phyloP scores from a whole-genome alignment of 92 coral and sea anemone genomes.

The Umimayanthus kanabou region DNA sequence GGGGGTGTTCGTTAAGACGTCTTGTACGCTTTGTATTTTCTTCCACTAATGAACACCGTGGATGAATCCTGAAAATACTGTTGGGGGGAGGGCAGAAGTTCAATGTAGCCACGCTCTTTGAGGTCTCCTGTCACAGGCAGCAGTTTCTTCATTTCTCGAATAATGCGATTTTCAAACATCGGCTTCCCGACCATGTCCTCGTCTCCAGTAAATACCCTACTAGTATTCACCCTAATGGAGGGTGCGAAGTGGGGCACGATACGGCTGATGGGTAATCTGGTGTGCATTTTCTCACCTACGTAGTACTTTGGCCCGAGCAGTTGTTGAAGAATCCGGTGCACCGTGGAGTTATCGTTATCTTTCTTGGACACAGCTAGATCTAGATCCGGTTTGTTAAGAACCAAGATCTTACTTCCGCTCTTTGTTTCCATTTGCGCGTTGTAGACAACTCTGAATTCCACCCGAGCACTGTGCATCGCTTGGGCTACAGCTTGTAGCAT shows the following conservation, averaged over 20 bases:
- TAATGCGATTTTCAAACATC: background rate
- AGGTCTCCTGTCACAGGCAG: constrained; percentile 28
- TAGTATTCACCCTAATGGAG: constrained; percentile 16
- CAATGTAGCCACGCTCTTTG: constrained; percentile 32
- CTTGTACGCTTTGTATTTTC: constrained; percentile 20
- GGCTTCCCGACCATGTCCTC: background rate
- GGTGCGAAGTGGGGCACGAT: constrained; percentile 28
- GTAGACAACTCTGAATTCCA: constrained; percentile 17
- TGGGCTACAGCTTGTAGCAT: constrained; percentile 3
- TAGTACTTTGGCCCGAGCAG: constrained; percentile 9
- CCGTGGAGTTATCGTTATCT: constrained; percentile 35
- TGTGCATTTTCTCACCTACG: constrained; percentile 42
- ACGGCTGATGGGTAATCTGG: constrained; percentile 21
- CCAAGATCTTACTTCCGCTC: constrained; percentile 16
- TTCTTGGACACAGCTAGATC: constrained; percentile 31
- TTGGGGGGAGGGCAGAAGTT: constrained; percentile 25
- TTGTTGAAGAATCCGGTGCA: constrained; percentile 19
- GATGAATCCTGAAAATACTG: constrained; percentile 20
- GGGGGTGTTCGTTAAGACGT: background rate
- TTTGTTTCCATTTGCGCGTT: constrained; percentile 18
- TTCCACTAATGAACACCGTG: constrained; percentile 11
- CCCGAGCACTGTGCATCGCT: background rate
- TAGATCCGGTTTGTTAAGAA: background rate
- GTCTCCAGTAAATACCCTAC: background rate
- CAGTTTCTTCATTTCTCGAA: constrained; percentile 30